These are phyloP conservation scores for Microtus ochrogaster DNA, from an alignment of 2,113 vertebrate genomes.

Conservation along the genomic window DNA sequence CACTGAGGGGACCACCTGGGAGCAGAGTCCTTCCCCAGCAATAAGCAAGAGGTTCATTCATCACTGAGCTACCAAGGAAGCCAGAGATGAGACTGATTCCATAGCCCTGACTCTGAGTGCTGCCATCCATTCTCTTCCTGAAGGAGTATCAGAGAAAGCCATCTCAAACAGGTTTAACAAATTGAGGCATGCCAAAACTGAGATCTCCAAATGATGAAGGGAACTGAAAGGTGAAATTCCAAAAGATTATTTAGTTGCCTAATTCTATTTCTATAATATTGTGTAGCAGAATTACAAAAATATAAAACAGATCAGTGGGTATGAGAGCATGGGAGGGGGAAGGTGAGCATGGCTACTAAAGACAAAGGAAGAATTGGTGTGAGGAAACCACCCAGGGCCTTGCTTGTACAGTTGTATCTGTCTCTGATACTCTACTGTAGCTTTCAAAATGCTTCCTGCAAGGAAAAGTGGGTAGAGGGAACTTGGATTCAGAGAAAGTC, in stretches of 20 bases:
- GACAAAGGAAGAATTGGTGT: not conserved
- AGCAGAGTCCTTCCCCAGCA: not conserved
- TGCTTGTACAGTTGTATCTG: not conserved
- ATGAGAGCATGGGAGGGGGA: no score
- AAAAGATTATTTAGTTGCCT: not conserved
- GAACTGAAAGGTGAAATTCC: not conserved
- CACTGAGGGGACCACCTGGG: not conserved
- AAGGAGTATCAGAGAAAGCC: not conserved
- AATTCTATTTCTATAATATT: not conserved
- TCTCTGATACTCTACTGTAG: not conserved
- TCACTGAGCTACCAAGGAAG: not conserved
- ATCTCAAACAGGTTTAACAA: not conserved
- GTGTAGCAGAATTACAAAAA: not conserved
- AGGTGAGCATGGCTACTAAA: not conserved
- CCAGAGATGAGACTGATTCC: no score
- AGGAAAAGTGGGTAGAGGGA: not conserved
- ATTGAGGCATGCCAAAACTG: not conserved
- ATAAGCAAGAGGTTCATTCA: not conserved
- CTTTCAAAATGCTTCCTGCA: not conserved
- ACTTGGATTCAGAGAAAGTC: not conserved
- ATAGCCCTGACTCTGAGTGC: not conserved
- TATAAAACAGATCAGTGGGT: not conserved
- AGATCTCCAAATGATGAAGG: not conserved
- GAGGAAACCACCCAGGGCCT: not conserved
- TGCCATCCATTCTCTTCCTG: no score